These are phyloP conservation scores for Ursus arctos DNA, from an alignment of 2,113 vertebrate species.

Conservation along the genomic window DNA sequence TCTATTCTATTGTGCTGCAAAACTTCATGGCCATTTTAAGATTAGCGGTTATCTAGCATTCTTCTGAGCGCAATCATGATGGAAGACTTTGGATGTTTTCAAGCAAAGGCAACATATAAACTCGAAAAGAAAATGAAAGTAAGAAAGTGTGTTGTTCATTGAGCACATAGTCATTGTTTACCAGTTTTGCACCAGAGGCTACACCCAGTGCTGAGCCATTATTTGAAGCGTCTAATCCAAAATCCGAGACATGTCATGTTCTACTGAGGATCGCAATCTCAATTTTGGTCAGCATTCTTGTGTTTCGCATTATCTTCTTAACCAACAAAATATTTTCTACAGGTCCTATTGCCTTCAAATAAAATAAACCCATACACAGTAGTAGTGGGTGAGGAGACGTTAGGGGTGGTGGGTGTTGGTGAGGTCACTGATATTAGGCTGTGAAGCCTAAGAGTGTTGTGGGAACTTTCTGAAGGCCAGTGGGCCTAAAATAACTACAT, in stretches of 20 bases:
- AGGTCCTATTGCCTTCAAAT: neutral
- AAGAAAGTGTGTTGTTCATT: neutral
- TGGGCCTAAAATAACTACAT: neutral
- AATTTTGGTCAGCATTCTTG: neutral
- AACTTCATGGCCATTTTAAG: neutral
- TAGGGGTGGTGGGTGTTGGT: neutral
- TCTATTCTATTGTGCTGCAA: neutral
- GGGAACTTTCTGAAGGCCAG: neutral
- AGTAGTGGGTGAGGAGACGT: neutral
- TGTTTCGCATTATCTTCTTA: constrained; percentile 25
- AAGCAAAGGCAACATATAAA: constrained; percentile 40
- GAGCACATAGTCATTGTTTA: neutral
- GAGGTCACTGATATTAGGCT: neutral
- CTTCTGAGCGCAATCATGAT: neutral
- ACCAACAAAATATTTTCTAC: constrained; percentile 3
- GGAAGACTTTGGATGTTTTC: neutral
- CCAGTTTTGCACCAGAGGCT: neutral
- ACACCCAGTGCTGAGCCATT: neutral
- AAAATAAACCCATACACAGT: neutral
- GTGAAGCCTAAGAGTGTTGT: neutral
- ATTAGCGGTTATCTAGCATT: neutral
- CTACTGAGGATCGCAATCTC: neutral
- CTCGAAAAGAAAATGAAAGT: neutral
- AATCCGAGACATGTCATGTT: neutral
- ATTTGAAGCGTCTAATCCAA: neutral